Evolutionary conservation across 2,888 invertebrate genomes (phyloP).

Genomic region (Cyaniris semiargus): DNA sequence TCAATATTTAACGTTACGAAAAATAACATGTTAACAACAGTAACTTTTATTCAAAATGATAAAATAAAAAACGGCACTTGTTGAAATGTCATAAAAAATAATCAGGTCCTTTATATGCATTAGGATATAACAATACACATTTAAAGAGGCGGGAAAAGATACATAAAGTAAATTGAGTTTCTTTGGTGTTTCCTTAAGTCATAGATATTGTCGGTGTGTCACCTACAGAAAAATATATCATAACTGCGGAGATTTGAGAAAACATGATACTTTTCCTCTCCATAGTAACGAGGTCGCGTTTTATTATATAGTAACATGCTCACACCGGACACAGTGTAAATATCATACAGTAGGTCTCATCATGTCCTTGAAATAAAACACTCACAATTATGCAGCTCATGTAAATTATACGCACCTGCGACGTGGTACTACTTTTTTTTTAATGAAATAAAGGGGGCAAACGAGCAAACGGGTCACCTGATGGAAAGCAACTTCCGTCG

Average conservation of each 20-base stretch:
- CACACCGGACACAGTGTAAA: neutral
- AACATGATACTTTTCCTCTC: slow-evolving; percentile 27
- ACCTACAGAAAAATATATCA: slow-evolving; percentile 20
- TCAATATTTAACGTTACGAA: too few species aligned
- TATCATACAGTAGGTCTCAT: neutral
- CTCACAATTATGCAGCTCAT: neutral
- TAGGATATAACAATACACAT: slow-evolving; percentile 1
- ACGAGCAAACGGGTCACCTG: too few species aligned
- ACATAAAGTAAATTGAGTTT: slow-evolving; percentile 27
- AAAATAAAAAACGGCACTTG: neutral
- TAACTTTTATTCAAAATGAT: neutral
- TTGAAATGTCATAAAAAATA: neutral
- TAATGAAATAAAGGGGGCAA: too few species aligned
- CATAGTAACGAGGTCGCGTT: slow-evolving; percentile 14
- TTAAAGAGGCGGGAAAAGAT: neutral
- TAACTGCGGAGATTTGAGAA: slow-evolving; percentile 20
- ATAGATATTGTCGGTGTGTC: slow-evolving; percentile 21
- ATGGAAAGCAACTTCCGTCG: too few species aligned
- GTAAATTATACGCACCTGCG: too few species aligned
- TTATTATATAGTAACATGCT: slow-evolving; percentile 15
- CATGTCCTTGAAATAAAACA: neutral
- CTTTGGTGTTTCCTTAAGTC: slow-evolving; percentile 20
- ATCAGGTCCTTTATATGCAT: neutral
- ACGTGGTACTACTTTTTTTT: too few species aligned
- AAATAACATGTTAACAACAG: too few species aligned